These are phyloP conservation scores for Austrolebias charrua DNA, from an alignment of 2,797 vertebrate species.

Conservation along the genomic window DNA sequence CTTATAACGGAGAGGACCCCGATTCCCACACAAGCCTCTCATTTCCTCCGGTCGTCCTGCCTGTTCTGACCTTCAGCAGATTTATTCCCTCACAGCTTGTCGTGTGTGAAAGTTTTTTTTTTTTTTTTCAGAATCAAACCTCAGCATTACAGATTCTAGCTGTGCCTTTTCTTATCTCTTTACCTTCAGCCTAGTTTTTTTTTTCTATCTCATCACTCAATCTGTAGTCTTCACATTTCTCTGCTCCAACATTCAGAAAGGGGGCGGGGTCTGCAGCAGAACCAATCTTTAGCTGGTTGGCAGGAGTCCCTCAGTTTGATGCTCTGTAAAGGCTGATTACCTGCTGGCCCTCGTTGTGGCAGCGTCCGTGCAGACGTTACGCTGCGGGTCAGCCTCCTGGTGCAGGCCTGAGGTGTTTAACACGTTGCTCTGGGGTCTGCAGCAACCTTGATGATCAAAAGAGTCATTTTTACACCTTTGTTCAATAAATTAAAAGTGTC, in stretches of 20 bases:
- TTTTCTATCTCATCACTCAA: conserved; percentile 22
- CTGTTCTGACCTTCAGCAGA: conserved; percentile 45
- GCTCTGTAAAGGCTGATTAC: no score
- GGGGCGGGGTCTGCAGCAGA: conserved; percentile 69
- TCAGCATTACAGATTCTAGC: conserved; percentile 49
- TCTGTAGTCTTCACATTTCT: conserved; percentile 44
- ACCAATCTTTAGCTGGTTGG: no score
- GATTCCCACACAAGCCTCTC: conserved; percentile 1
- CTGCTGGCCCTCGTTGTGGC: no score
- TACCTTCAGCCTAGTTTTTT: conserved; percentile 23
- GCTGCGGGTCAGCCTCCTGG: no score
- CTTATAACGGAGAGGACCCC: conserved; percentile 15
- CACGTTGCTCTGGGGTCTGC: conserved; percentile 53
- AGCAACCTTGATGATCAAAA: no score
- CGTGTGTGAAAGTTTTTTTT: conserved; percentile 16
- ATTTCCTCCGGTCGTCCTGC: background rate
- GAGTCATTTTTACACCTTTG: no score
- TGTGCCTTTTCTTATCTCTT: conserved; percentile 23
- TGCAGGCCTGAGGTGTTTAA: conserved; percentile 50
- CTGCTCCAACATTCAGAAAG: conserved; percentile 55
- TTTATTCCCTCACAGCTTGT: conserved; percentile 20
- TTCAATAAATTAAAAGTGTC: no score
- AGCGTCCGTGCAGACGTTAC: no score
- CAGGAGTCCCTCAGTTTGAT: no score
- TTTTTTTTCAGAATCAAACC: conserved; percentile 44